Percentiles rank a stretch among this genome's conserved stretches.
These are phyloP conservation scores for Actinostola sp. DNA, from an alignment of 92 coral and sea anemone genomes.

Conservation along the genomic window DNA sequence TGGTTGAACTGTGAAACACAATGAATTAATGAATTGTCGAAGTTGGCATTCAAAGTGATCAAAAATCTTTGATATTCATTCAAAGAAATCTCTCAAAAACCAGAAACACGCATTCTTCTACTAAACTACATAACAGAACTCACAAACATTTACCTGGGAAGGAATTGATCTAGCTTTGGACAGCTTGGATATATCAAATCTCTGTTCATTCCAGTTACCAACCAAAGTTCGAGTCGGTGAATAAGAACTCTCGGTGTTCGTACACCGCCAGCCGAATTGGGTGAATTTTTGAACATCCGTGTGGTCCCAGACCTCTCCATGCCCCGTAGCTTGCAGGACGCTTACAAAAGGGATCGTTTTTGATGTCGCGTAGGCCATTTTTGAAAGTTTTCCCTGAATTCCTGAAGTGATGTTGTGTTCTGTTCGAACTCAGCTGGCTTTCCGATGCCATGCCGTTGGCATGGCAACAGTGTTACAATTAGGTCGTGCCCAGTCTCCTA, in stretches of 20 bases:
- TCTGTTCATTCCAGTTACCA: slow-evolving; percentile 98
- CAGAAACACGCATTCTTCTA: neutral
- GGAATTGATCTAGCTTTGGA: slow-evolving; percentile 93
- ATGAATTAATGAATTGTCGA: too few relatives aligned
- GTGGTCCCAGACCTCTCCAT: slow-evolving; percentile 99
- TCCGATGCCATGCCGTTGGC: slow-evolving; percentile 48
- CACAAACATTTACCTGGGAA: slow-evolving; percentile 67
- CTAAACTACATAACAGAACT: neutral
- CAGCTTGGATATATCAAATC: slow-evolving; percentile 85
- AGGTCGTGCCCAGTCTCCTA: slow-evolving; percentile 18
- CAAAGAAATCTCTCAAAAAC: neutral
- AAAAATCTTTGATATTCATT: neutral
- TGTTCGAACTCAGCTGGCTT: neutral
- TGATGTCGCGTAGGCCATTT: slow-evolving; percentile 60
- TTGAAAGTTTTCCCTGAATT: neutral
- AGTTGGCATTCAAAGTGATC: neutral
- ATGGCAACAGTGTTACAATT: slow-evolving; percentile 49
- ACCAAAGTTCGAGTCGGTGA: slow-evolving; percentile 74
- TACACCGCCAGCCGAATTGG: slow-evolving; percentile 99
- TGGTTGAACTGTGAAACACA: slow-evolving; percentile 64
- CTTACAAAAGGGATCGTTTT: slow-evolving; percentile 83
- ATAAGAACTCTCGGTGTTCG: slow-evolving; percentile 92
- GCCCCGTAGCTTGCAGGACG: slow-evolving; percentile 92
- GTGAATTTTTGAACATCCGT: slow-evolving; percentile 89
- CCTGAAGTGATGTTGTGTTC: slow-evolving; percentile 8